These are phyloP conservation scores for Spodoptera picta DNA, from an alignment of 2,888 invertebrate species.

Conservation along the genomic window DNA sequence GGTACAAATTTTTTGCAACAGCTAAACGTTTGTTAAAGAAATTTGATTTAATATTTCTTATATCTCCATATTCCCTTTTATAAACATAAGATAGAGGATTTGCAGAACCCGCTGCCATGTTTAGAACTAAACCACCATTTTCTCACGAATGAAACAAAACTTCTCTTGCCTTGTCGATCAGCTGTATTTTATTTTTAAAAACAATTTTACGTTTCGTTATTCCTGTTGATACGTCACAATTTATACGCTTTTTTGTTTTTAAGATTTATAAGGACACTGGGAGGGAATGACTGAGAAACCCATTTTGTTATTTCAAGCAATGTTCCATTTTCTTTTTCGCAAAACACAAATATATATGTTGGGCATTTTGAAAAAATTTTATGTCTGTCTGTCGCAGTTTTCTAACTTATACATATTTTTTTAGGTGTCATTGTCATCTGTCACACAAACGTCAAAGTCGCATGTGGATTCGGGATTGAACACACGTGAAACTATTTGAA, in stretches of 20 bases:
- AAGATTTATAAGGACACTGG: no score
- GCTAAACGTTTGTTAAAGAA: conserved; percentile 90
- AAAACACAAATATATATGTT: no score
- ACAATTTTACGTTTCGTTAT: conserved; percentile 66
- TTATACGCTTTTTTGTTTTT: no score
- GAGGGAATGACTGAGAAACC: no score
- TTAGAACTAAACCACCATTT: conserved; percentile 82
- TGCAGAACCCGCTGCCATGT: conserved; percentile 85
- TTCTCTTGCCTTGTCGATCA: conserved; percentile 73
- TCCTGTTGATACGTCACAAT: neutral
- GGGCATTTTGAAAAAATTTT: no score
- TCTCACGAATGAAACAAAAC: conserved; percentile 70
- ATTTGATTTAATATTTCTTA: conserved; percentile 88
- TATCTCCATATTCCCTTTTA: conserved; percentile 90
- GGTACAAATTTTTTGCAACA: conserved; percentile 92
- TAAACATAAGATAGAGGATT: conserved; percentile 90
- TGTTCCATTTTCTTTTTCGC: no score
- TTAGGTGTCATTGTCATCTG: neutral
- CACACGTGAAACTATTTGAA: conserved; percentile 38
- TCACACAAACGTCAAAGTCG: conserved; percentile 14
- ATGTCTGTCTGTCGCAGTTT: no score
- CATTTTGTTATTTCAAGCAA: no score
- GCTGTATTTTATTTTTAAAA: conserved; percentile 85
- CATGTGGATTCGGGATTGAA: conserved; percentile 10
- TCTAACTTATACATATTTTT: no score